A percentile compares a stretch with the other conserved stretches of the same genome.
These are phyloP conservation scores for Aleiodes sp. DNA, from an alignment of 1,140 invertebrate genomes.

Conservation along the genomic window DNA sequence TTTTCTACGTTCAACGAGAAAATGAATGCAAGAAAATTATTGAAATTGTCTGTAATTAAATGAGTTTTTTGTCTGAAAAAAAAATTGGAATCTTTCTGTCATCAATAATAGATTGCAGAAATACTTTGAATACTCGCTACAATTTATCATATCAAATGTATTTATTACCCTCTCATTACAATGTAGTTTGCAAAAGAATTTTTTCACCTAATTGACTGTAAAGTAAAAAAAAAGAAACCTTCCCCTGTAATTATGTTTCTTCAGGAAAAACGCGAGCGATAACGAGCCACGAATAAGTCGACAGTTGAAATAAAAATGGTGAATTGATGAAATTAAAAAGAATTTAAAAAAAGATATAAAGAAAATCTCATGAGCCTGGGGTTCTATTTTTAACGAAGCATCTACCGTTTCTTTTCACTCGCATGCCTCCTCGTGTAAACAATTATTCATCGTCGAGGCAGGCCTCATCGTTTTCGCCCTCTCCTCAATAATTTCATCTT, in stretches of 20 bases:
- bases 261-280: constrained; percentile 11
- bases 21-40: not conserved
- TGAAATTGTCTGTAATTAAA: not conserved
- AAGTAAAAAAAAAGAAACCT: not conserved
- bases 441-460: constrained; percentile 25
- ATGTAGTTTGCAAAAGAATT: constrained; percentile 5
- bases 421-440: constrained; percentile 21
- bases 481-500: not conserved
- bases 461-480: not conserved
- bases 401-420: not conserved
- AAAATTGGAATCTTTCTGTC: not conserved
- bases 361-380: not conserved
- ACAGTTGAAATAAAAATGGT: constrained; percentile 14
- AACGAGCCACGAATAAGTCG: constrained; percentile 9
- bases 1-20: not conserved
- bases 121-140: not conserved
- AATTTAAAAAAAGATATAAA: not conserved
- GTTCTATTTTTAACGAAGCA: constrained; percentile 18
- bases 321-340: not conserved
- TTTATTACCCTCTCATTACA: constrained; percentile 14
- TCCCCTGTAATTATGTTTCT: not conserved
- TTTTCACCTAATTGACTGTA: constrained; percentile 2
- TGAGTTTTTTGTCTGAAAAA: too few relatives aligned
- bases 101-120: not conserved
- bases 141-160: constrained; percentile 15